Conservation (phyloP, 2,113 vertebrate genomes). For the Protomyctophum bolini region DNA sequence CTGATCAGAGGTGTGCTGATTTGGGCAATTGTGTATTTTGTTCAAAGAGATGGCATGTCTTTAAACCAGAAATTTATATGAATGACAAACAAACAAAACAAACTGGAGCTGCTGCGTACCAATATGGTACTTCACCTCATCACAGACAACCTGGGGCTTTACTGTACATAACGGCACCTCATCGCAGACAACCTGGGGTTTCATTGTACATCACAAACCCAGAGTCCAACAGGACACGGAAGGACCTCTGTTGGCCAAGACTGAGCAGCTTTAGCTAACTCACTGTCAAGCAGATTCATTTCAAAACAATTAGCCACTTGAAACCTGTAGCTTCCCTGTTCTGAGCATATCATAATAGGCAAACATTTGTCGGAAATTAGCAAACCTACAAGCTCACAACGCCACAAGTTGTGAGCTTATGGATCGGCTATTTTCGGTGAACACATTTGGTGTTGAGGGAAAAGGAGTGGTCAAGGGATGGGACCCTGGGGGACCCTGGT, state of each 20-base stretch:
- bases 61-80: constrained; percentile 51
- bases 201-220: constrained; percentile 1
- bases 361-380: no score
- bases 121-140: constrained; percentile 62
- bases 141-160: constrained; percentile 42
- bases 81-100: constrained; percentile 39
- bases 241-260: constrained; percentile 11
- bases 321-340: no score
- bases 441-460: no score
- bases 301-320: neutral
- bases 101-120: constrained; percentile 68
- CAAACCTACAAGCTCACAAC: no score
- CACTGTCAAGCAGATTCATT: constrained; percentile 35
- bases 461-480: no score
- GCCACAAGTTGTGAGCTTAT: no score
- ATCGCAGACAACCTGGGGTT: no score
- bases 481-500: no score
- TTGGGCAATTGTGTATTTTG: constrained; percentile 58
- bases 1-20: constrained; percentile 54
- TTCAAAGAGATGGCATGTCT: constrained; percentile 58
- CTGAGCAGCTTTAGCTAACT: constrained; percentile 33
- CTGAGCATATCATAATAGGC: no score
- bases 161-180: constrained; percentile 6
- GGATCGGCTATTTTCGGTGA: no score
- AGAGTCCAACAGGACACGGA: constrained; percentile 18